A percentile compares a stretch with the other conserved stretches of the same genome.
Evolutionary conservation across 2,888 invertebrate genomes (phyloP).

Genomic region (Euplagia quadripunctaria): DNA sequence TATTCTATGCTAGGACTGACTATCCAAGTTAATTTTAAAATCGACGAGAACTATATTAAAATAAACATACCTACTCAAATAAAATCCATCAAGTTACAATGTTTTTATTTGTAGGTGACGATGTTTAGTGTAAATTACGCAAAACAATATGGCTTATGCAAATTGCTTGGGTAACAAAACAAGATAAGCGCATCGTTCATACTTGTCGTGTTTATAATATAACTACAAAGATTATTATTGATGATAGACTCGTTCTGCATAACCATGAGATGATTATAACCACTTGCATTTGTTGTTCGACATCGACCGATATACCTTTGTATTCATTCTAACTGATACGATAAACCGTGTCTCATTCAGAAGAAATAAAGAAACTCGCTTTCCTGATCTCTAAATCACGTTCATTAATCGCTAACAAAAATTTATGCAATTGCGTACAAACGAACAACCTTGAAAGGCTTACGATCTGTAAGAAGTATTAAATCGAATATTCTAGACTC

Average conservation of each 20-base stretch:
- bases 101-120: too few relatives aligned
- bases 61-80: not conserved
- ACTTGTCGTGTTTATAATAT: not conserved
- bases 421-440: not conserved
- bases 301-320: too few relatives aligned
- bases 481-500: not conserved
- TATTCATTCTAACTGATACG: too few relatives aligned
- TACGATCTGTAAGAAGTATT: not conserved
- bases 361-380: too few relatives aligned
- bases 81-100: too few relatives aligned
- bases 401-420: not conserved
- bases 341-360: too few relatives aligned
- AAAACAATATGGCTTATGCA: constrained; percentile 3
- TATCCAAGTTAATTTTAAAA: too few relatives aligned
- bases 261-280: not conserved
- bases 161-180: not conserved
- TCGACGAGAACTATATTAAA: too few relatives aligned
- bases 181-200: not conserved
- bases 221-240: not conserved
- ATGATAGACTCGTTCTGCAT: not conserved
- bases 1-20: too few relatives aligned
- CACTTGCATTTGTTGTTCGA: not conserved
- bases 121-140: not conserved
- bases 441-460: constrained; percentile 1
- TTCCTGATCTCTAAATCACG: too few relatives aligned